Evolutionary conservation across 2,797 vertebrate species (phyloP), one percentile per base, ranked within the genome.

Genomic region (Psittacula derbiana): DNA sequence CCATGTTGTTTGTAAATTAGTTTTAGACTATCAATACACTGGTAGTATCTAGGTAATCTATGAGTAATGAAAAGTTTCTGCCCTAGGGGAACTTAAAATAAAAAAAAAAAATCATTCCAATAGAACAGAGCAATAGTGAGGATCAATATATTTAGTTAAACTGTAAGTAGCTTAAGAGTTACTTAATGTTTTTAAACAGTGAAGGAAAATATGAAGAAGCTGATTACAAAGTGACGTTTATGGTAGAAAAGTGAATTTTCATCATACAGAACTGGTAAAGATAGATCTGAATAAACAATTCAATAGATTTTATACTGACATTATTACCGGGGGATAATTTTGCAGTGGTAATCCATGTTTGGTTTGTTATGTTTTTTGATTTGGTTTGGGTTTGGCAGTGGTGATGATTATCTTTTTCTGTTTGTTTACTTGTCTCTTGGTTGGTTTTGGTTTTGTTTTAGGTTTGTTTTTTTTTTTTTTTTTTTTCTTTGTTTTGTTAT

Each of bases 51-150:
- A 60, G 20, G 57, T 75, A 81, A 91, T 75, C 74, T 69, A 21
- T 47, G 66, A 75, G 43, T 72, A 87, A 92, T 69, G 71, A 89
- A 84, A 92, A 88, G 13, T 30, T 80, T 85, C 71, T 85, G 16
- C 82, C 40, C 43, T 41, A 65, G 11, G 43, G 46, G 20, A 89
- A 41, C 12, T 53, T 46, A 15, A 70, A 73, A 78, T 24, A 46
- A 65, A 73, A 44, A 24, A 21, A 10, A 49, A 18, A 41, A 25
- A n/a, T 82, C 6, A 47, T 70, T 92, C 72, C 25, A 80, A 55
- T 43, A 73, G 66, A 84, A 69, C 28, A 84, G 38, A 80, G 13
- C 12, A 72, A 49, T 17, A 66, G 8, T 10, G 52, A 30, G 64
- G 50, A 85, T 80, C 2, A 3, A 66, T 92, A 21, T 58, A 24